Evolutionary conservation across 2,888 invertebrate genomes (phyloP).

Genomic region (Tachina lurida): DNA sequence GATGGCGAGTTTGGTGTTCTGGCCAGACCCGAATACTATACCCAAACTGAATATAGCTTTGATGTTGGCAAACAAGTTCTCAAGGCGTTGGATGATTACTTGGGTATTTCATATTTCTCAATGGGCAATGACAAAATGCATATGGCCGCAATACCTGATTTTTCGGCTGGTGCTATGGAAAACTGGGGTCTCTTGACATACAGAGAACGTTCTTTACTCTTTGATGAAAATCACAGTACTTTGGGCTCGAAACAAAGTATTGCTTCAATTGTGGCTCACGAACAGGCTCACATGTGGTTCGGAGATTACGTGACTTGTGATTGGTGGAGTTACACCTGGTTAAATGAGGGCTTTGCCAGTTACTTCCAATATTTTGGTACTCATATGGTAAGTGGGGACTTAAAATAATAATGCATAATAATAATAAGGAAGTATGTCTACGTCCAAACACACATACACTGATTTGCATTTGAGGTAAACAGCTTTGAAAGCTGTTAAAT

Average conservation of each 20-base stretch:
- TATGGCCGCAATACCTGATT: conserved; percentile 93
- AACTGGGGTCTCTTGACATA: conserved; percentile 95
- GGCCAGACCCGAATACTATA: conserved; percentile 87
- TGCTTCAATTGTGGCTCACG: conserved; percentile 84
- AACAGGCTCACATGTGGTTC: conserved; percentile 87
- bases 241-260: conserved; percentile 85
- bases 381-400: conserved; percentile 73
- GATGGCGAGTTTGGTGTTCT: conserved; percentile 84
- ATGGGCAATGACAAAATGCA: conserved; percentile 88
- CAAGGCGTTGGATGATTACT: conserved; percentile 84
- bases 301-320: conserved; percentile 85
- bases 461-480: too few species aligned
- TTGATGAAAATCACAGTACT: conserved; percentile 85
- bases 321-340: conserved; percentile 85
- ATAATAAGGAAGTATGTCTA: too few species aligned
- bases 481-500: too few species aligned
- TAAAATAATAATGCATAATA: too few species aligned
- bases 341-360: conserved; percentile 88
- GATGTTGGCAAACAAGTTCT: conserved; percentile 85
- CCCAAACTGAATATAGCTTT: conserved; percentile 87
- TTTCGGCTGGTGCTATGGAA: conserved; percentile 94
- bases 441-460: too few species aligned
- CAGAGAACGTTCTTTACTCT: conserved; percentile 88
- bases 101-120: conserved; percentile 84
- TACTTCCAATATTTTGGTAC: conserved; percentile 89